Base-by-base conservation (phyloP, 2,797 vertebrate species). In the Liasis olivaceus region DNA sequence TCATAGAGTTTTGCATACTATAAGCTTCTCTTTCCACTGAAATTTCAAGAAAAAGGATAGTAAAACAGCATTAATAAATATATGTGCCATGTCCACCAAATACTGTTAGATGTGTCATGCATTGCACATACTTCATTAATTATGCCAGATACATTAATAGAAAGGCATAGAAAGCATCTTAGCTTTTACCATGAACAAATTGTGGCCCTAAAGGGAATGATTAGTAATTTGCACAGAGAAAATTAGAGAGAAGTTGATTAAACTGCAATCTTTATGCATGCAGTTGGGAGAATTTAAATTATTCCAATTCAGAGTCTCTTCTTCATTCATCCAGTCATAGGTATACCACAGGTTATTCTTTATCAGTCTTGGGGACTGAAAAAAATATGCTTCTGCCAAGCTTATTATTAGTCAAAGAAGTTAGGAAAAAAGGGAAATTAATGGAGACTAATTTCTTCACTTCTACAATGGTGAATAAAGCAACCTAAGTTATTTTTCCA, bases 151-250 rank as follows among this genome's bases (percentile, higher is more conserved):
- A 54, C 90, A 85, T 85, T 88, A 36, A 62, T 81, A 47, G 51
- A 90, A 87, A 86, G 87, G 77, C 1, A 0, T 90, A 93, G n/a
- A 59, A 90, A 87, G 85, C 91, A n/a, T 17, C 92, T 58, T 26
- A 54, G 86, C 81, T 85, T 95, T 92, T 66, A 77, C 66, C 93
- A 91, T 93, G 93, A 92, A 36, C 89, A 88, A 86, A 56, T 87
- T 91, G 66, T 87, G 60, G 62, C 1, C 85, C 42, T 5, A 87
- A 66, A 92, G 90, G 91, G 3, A 90, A 85, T 90, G 90, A 87
- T 66, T 89, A 94, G 31, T 81, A 60, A 58, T 0, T 63, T 93
- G 90, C 58, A 94, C 95, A 94, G 93, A 96, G 84, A 91, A 91
- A 89, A 92, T 77, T 14, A 90, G 87, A 92, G 22, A 92, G 95